Evolutionary conservation across 2,797 vertebrate species (phyloP).

Genomic region (Lagorchestes hirsutus): DNA sequence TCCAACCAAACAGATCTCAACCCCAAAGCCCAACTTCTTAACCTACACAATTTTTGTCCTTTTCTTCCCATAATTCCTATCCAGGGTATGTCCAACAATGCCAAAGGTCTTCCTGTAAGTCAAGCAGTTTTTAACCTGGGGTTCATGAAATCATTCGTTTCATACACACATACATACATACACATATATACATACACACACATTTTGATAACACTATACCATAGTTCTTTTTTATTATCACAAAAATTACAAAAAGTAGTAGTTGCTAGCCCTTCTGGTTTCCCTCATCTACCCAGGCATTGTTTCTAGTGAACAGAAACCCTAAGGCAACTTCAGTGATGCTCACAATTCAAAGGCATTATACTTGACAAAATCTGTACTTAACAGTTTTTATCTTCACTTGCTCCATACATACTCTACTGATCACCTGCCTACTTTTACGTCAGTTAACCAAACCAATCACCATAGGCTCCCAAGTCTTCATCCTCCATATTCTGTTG

Average conservation of each 20-base stretch:
- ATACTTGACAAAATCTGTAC: neutral
- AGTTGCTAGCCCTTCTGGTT: neutral
- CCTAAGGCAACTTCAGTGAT: neutral
- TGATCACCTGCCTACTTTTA: neutral
- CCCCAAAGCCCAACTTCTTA: neutral
- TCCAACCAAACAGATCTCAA: neutral
- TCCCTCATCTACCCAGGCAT: neutral
- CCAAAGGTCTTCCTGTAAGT: neutral
- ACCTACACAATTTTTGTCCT: neutral
- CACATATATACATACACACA: too few species aligned
- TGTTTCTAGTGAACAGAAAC: neutral
- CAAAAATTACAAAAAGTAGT: neutral
- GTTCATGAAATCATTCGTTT: neutral
- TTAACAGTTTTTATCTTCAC: neutral
- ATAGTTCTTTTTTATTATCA: neutral
- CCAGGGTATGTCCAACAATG: neutral
- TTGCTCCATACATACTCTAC: neutral
- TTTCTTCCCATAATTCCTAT: neutral
- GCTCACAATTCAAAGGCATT: neutral
- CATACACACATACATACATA: neutral
- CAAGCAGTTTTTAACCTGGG: neutral
- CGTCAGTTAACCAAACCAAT: neutral
- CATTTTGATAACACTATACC: neutral
- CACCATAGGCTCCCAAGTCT: neutral
- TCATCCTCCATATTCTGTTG: neutral